Base-by-base conservation (phyloP, 2,888 invertebrate genomes). In the Glyphotaelius pellucidus region DNA sequence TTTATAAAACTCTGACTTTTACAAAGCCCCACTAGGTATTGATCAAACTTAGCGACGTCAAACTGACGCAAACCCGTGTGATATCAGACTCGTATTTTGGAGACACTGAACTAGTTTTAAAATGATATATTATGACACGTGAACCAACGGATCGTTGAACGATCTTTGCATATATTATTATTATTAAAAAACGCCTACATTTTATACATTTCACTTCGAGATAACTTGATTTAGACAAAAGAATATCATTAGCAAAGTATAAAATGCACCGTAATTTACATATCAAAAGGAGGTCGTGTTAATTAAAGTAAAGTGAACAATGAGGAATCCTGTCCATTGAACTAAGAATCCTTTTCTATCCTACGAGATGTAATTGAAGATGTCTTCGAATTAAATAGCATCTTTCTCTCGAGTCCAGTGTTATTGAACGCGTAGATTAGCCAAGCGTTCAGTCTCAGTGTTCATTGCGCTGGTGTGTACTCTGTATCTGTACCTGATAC, bases 1-100 rank as follows among this genome's bases (percentile, higher is more conserved):
- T 92, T 91, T 90, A 92, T 88, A 87, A 91, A 92, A 92, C 90
- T 92, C 92, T 92, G 91, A 93, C 90, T 92, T 91, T 92, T 84
- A 92, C 86, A 89, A 47, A 90, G 80, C n/a, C 47, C 83, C 80
- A 42, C 80, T 91, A 85, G 67, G 85, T 91, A 91, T 90, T 89
- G 92, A 92, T 92, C 86, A 90, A 92, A 89, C 89, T 89, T 85
- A 87, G 67, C 32, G 15, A 90, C 85, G 31, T 52, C 83, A 84
- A 84, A 90, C 83, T 91, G 87, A 91, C 90, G 90, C 90, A 47
- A 87, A 80, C 87, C 31, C 30, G 84, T 90, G 85, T 80, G 84
- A n/a, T 67, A 88, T 31, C 67, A n/a, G 67, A 25, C 67, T 67
- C 19, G 52, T 19, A 52, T 52, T 52, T 67, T 2, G n/a, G 67